Conservation (phyloP, 2,888 invertebrate genomes). For the Caenorhabditis sp. region DNA sequence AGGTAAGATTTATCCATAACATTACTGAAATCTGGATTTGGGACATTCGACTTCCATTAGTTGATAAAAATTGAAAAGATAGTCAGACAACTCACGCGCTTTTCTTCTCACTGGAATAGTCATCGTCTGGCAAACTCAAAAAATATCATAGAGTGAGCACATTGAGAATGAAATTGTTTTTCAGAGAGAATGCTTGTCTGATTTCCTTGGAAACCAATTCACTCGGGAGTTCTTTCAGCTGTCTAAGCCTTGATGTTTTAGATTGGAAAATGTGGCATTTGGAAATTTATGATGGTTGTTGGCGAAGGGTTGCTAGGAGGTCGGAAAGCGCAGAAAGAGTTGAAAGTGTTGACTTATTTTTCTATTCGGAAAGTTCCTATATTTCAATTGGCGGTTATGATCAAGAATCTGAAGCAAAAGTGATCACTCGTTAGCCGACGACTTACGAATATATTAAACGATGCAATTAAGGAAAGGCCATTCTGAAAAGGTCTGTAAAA, state of each 20-base stretch:
- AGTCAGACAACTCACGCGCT: not conserved
- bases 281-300: not conserved
- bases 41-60: not conserved
- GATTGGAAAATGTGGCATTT: not conserved
- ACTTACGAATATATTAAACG: too few species aligned
- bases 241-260: not conserved
- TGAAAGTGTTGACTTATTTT: too few species aligned
- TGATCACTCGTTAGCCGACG: too few species aligned
- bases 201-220: conserved; percentile 19
- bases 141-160: too few species aligned
- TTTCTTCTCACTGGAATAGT: not conserved
- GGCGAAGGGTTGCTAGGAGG: not conserved
- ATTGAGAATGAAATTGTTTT: conserved; percentile 12
- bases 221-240: not conserved
- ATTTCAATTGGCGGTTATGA: too few species aligned
- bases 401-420: too few species aligned
- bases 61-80: conserved; percentile 5
- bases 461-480: too few species aligned
- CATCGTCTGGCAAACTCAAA: not conserved
- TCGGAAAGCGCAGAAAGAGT: too few species aligned
- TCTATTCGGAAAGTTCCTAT: too few species aligned
- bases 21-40: not conserved
- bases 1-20: not conserved
- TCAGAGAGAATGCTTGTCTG: not conserved
- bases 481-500: too few species aligned